Base-by-base conservation (phyloP, 1,140 invertebrate genomes). In the Chionoecetes opilio region DNA sequence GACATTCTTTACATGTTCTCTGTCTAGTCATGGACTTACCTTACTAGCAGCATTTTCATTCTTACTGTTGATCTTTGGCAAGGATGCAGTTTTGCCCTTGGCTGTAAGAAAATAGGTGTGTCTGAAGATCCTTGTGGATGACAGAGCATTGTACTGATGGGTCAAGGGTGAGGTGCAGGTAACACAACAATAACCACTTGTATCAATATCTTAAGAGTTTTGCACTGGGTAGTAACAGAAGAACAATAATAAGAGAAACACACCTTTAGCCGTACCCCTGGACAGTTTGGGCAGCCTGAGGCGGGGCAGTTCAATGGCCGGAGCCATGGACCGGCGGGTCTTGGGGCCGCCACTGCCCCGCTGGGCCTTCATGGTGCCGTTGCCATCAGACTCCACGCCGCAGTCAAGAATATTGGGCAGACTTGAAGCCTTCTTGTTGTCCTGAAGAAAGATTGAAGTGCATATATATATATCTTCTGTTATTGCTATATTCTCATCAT, bases 351-450 rank as follows among this genome's bases (percentile, higher is more conserved):
- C 93, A 38, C 29, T 63, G 31, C 3, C 11, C 11, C 90, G 37
- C 35, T 95, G 91, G 26, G 31, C 9, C 86, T 95, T 95, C 29
- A 41, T 46, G 26, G 63, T 95, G 32, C 94, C 91, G 32, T 95
- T 95, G 1, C 90, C 93, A 29, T 91, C 95, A 9, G 87, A 46
- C 29, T 85, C 95, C 53, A 82, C 29, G 17, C 89, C 92, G 75
- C 94, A 95, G 41, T 96, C 96, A 6, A 96, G 92, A 26, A 96
- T 96, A 41, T 96, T 96, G 14, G 96, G 96, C 2, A 96, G 93
- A 46, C 96, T 96, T 82, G 92, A 95, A 31, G 94, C 87, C 86
- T 95, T 96, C 41, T 94, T 95, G 90, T 88, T 95, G 0, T 91
- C 91, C 94, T 95, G 37, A 5, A 37, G 31, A 0, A 46, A 34